Base-by-base conservation (phyloP, 2,113 vertebrate species). In the Siniperca chuatsi region DNA sequence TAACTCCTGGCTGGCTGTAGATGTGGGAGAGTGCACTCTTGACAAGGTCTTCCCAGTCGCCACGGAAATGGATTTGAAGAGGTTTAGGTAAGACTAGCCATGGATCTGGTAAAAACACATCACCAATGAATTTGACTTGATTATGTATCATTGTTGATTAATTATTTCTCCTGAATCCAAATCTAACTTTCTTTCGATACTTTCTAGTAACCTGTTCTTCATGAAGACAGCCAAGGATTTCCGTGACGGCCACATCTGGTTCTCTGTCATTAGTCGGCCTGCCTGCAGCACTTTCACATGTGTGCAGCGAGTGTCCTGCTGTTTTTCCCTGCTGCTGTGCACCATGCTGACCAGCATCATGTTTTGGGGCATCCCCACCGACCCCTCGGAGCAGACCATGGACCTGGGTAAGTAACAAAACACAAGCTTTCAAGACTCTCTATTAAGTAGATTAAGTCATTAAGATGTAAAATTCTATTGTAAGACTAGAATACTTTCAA, bases 261-360 rank as follows among this genome's bases (percentile, higher is more conserved):
- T 97, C 72, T 99, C 98, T 0, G 95, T 99, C 89, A 96, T 99
- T 76, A 97, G 94, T 87, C 94, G 97, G n/a, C 97, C 96, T 2
- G 96, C 97, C 5, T 91, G 94, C 60, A 99, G 98, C 94, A 95
- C 93, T 73, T 99, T 99, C 91, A 98, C 97, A 0, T 87, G 97
- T 18, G 97, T 97, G 37, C 98, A 99, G 92, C 93, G 98, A 0
- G 97, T 98, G 52, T 99, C 98, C 1, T 99, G 98, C 35, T 99
- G 98, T 80, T 98, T 98, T 79, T 99, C 98, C 0, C 92, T 99
- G 89, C 95, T 99, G 37, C 96, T 99, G 16, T 99, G 98, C 93
- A 99, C 98, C 65, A 99, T 99, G 98, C 93, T 99, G 84, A 98
- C 97, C 70, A 99, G 97, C 91, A 98, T 99, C 94, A 98, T 99